Conservation (phyloP, 2,113 vertebrate genomes). For the Zosterops japonicus region DNA sequence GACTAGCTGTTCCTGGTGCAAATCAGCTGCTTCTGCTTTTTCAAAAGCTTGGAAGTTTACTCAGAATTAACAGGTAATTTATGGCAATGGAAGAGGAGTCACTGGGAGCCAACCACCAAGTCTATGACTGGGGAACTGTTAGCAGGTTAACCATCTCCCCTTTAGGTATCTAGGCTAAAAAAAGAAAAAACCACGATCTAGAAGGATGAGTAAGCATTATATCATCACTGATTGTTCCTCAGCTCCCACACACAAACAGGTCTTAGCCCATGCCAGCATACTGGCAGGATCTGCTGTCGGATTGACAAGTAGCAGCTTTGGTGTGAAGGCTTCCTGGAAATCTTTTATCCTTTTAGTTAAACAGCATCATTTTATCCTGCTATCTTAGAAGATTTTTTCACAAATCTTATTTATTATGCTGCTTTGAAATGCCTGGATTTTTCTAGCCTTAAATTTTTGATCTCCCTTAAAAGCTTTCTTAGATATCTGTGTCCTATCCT, state of each 20-base stretch:
- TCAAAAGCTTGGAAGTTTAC: neutral
- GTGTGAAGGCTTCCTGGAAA: constrained; percentile 17
- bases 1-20: neutral
- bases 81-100: neutral
- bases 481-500: neutral
- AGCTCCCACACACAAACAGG: constrained; percentile 25
- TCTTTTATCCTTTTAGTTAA: neutral
- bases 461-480: neutral
- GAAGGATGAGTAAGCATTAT: constrained; percentile 31
- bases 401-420: neutral
- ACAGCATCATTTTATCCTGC: neutral
- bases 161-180: neutral
- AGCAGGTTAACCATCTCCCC: neutral
- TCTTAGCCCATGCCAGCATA: neutral
- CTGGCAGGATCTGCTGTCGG: neutral
- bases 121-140: neutral
- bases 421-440: neutral
- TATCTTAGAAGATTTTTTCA: neutral
- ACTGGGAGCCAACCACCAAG: neutral
- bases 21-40: neutral
- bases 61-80: neutral
- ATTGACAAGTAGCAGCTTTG: neutral
- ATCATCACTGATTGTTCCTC: constrained; percentile 21
- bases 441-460: constrained; percentile 5
- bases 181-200: neutral